A percentile compares a stretch with the other conserved stretches of the same genome.
These are phyloP conservation scores for Desmodus rotundus DNA, from an alignment of 2,113 vertebrate genomes.

Conservation along the genomic window DNA sequence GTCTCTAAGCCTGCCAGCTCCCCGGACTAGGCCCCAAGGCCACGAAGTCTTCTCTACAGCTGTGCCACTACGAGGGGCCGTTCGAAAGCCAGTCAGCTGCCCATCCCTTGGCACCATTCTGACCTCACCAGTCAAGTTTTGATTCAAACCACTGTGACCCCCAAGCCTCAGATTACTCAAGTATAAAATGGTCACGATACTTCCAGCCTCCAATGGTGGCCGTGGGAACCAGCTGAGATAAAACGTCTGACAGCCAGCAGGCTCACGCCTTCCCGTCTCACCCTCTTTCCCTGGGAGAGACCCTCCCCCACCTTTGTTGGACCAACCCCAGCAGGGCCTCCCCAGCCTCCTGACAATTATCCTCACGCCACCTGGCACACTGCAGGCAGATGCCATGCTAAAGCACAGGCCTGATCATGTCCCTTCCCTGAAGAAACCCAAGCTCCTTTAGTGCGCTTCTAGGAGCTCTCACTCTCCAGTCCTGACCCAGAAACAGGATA, in stretches of 20 bases:
- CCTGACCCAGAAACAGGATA: not conserved
- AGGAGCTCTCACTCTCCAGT: not conserved
- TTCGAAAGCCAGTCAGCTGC: not conserved
- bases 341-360: not conserved
- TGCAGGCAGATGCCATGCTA: not conserved
- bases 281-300: not conserved
- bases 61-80: not conserved
- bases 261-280: not conserved
- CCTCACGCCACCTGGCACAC: not conserved
- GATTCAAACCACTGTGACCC: not conserved
- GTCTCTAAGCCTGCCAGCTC: not conserved
- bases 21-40: not conserved
- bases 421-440: not conserved
- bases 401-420: not conserved
- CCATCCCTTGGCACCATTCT: not conserved
- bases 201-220: not conserved
- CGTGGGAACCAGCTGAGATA: not conserved
- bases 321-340: not conserved
- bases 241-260: not conserved
- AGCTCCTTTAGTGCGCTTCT: not conserved
- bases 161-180: not conserved
- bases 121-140: not conserved
- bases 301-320: not conserved
- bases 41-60: not conserved
- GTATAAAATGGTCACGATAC: not conserved